Evolutionary conservation across 92 coral and sea anemone species (phyloP).

Genomic region (Metridium senile): DNA sequence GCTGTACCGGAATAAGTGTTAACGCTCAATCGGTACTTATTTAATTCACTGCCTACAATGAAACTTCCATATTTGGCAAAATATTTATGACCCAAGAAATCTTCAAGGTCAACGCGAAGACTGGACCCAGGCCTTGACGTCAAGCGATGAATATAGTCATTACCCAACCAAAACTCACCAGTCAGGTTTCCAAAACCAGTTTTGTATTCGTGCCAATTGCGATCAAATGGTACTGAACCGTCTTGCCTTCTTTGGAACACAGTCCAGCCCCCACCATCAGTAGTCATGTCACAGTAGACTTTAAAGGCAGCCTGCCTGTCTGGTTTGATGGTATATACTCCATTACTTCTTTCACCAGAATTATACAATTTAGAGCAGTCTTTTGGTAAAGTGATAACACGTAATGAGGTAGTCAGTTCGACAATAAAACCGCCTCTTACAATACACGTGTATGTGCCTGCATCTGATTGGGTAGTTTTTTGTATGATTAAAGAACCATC

Average conservation of each 20-base stretch:
- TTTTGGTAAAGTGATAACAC: neutral
- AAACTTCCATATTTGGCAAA: too few species aligned
- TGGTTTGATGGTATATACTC: slow-evolving; percentile 18
- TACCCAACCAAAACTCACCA: slow-evolving; percentile 69
- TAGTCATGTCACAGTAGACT: slow-evolving; percentile 48
- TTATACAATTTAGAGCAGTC: slow-evolving; percentile 20
- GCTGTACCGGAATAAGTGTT: too few species aligned
- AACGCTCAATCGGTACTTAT: too few species aligned
- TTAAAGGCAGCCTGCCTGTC: slow-evolving; percentile 7
- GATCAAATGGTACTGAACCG: slow-evolving; percentile 52
- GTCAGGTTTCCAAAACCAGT: slow-evolving; percentile 65
- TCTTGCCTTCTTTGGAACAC: slow-evolving; percentile 65
- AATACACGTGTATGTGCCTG: slow-evolving; percentile 36
- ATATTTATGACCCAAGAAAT: neutral
- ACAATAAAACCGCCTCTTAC: slow-evolving; percentile 32
- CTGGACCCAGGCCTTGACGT: slow-evolving; percentile 27
- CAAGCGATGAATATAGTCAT: slow-evolving; percentile 51
- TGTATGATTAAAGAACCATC: slow-evolving; percentile 10
- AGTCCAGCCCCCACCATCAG: slow-evolving; percentile 52
- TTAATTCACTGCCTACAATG: too few species aligned
- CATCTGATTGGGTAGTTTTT: neutral
- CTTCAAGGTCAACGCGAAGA: slow-evolving; percentile 52
- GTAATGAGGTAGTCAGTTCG: neutral
- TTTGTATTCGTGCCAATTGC: slow-evolving; percentile 48
- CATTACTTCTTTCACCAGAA: slow-evolving; percentile 14